Conservation (phyloP, 30 jellyfish, hydroid and myxozoan species). For the Mastigias papua region DNA sequence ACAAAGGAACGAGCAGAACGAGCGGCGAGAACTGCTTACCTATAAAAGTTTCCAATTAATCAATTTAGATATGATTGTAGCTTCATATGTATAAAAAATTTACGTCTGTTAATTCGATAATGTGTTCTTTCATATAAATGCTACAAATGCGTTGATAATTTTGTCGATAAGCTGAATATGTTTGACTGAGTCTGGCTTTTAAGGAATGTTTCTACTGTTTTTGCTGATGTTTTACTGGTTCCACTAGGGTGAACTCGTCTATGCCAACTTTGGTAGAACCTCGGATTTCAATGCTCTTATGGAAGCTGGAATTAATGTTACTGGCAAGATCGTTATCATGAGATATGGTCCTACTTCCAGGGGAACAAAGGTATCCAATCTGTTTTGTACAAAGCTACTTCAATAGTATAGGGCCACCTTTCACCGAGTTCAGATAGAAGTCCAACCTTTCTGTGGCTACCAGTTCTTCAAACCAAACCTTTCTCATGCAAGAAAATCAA, state of each 20-base stretch:
- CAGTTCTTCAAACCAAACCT: no score
- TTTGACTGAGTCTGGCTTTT: no score
- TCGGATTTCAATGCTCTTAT: slow-evolving; percentile 71
- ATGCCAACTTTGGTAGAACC: slow-evolving; percentile 86
- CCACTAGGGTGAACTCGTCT: slow-evolving; percentile 82
- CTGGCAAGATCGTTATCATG: slow-evolving; percentile 83
- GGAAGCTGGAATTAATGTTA: slow-evolving; percentile 69
- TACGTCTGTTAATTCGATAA: background rate
- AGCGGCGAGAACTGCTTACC: background rate
- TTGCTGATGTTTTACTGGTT: background rate
- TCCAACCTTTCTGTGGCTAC: no score
- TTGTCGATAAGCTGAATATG: no score
- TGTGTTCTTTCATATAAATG: no score
- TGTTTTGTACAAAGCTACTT: no score
- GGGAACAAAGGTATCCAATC: slow-evolving; percentile 88
- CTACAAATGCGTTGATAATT: no score
- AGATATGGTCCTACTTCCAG: slow-evolving; percentile 95
- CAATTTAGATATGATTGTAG: background rate
- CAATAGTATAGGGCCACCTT: no score
- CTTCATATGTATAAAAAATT: background rate
- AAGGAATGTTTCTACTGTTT: background rate
- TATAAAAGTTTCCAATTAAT: background rate
- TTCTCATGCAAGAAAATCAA: no score
- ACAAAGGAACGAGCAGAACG: background rate
- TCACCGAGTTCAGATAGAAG: no score